Conservation (phyloP, 1,140 invertebrate species). For the Wasmannia auropunctata region DNA sequence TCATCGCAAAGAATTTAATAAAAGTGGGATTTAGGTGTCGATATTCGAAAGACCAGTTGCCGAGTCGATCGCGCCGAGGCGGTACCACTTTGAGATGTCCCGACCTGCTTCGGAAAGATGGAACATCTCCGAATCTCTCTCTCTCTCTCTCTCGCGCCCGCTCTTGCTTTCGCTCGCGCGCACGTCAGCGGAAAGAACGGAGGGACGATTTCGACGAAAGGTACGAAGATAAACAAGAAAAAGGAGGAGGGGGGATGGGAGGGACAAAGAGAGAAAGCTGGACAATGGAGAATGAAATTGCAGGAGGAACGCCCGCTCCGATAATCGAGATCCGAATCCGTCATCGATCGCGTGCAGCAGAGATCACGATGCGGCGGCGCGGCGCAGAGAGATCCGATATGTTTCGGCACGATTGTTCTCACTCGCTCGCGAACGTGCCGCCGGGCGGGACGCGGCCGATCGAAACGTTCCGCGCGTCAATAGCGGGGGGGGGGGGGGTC, state of each 20-base stretch:
- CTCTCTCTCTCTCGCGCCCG: too few species aligned
- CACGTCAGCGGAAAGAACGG: not conserved
- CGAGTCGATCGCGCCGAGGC: not conserved
- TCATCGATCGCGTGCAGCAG: not conserved
- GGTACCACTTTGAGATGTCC: not conserved
- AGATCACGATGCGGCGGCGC: too few species aligned
- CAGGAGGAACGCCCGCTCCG: not conserved
- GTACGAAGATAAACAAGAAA: not conserved
- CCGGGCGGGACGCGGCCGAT: not conserved
- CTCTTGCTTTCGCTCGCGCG: not conserved
- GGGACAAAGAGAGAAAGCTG: not conserved
- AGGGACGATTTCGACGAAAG: not conserved
- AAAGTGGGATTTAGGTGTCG: not conserved
- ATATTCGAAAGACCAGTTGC: not conserved
- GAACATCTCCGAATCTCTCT: not conserved
- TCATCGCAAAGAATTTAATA: not conserved
- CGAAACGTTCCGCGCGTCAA: slow-evolving; percentile 30
- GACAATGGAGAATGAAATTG: not conserved
- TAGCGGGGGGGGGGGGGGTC: too few species aligned
- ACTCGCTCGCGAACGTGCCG: not conserved
- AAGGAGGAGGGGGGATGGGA: not conserved
- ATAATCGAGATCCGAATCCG: not conserved
- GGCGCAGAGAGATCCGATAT: too few species aligned
- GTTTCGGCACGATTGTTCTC: too few species aligned
- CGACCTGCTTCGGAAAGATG: not conserved